A percentile compares a stretch with the other conserved stretches of the same genome.
Conservation (phyloP, 2,797 vertebrate genomes). For the Podarcis lilfordi region DNA sequence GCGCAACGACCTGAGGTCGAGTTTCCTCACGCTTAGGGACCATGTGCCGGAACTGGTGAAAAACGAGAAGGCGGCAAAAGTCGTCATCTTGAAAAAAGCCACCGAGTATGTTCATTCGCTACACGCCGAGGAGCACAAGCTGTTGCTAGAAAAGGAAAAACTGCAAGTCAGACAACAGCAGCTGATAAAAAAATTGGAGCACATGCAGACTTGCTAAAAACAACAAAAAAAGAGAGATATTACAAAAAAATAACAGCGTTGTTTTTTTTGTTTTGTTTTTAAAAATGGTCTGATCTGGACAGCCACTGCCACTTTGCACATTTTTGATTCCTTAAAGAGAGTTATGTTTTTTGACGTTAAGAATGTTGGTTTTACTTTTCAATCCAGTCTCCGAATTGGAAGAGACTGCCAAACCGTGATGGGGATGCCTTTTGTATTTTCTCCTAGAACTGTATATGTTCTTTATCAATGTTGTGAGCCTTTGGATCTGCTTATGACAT, state of each 20-base stretch:
- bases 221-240: not conserved
- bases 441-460: constrained; percentile 69
- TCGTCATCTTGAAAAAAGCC: constrained; percentile 98
- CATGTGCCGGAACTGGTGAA: constrained; percentile 94
- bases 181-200: constrained; percentile 90
- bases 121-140: constrained; percentile 87
- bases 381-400: constrained; percentile 83
- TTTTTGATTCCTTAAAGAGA: constrained; percentile 84
- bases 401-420: constrained; percentile 68
- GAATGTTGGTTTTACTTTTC: constrained; percentile 99
- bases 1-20: constrained; percentile 96
- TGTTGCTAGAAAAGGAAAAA: constrained; percentile 91
- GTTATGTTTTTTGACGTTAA: constrained; percentile 94
- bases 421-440: constrained; percentile 60
- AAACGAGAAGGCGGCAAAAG: constrained; percentile 98
- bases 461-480: constrained; percentile 66
- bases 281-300: constrained; percentile 79
- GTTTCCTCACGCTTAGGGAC: constrained; percentile 95
- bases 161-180: constrained; percentile 89
- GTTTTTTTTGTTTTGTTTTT: constrained; percentile 27
- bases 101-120: constrained; percentile 92
- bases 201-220: constrained; percentile 91
- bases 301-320: constrained; percentile 99
- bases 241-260: not conserved
- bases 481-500: constrained; percentile 79